These are phyloP conservation scores for Platycheirus rosarum DNA, from an alignment of 2,888 invertebrate genomes.

Conservation along the genomic window DNA sequence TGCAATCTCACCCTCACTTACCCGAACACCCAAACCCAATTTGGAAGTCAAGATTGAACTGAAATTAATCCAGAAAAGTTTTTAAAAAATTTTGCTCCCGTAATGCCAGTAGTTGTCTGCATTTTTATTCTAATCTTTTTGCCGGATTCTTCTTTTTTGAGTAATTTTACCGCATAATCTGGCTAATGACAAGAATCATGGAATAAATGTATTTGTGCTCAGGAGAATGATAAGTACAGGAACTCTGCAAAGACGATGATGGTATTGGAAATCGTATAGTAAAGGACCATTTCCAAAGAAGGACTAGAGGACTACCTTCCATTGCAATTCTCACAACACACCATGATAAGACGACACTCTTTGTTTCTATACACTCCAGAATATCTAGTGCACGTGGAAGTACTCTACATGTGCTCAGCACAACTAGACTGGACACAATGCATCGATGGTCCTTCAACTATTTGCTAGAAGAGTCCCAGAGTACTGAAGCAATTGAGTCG, in stretches of 20 bases:
- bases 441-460: constrained; percentile 52
- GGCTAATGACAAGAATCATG: constrained; percentile 24
- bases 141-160: constrained; percentile 19
- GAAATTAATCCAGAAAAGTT: too few relatives aligned
- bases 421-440: constrained; percentile 11
- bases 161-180: constrained; percentile 57
- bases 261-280: too few relatives aligned
- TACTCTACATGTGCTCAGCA: constrained; percentile 17
- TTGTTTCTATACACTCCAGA: constrained; percentile 32
- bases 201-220: constrained; percentile 2
- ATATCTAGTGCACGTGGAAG: constrained; percentile 32
- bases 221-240: too few relatives aligned
- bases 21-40: too few relatives aligned
- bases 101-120: constrained; percentile 10
- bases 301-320: background rate
- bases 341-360: constrained; percentile 46
- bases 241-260: constrained; percentile 28
- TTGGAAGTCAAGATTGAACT: too few relatives aligned
- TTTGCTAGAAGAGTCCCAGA: constrained; percentile 36
- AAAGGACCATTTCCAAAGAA: constrained; percentile 32
- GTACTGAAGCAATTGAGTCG: constrained; percentile 54
- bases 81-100: constrained; percentile 37
- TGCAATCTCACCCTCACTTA: too few relatives aligned
- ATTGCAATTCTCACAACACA: background rate
- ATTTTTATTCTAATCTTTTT: constrained; percentile 10